A percentile compares a stretch with the other conserved stretches of the same genome.
Evolutionary conservation across 2,888 invertebrate genomes (phyloP).

Genomic region (Ophraella communa): DNA sequence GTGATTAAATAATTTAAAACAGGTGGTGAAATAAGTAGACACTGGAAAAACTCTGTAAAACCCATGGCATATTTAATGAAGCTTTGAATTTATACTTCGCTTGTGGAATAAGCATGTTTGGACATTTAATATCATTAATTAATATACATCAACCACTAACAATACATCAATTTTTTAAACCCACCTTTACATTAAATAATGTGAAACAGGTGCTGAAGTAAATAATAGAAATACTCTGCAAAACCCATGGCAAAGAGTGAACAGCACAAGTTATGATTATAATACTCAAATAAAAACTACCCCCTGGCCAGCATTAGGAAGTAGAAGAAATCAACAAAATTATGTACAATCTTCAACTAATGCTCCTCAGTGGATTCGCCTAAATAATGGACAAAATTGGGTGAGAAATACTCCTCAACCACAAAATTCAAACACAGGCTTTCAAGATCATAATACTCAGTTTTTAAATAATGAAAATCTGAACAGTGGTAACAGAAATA

Average conservation of each 20-base stretch:
- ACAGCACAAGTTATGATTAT: conserved; percentile 9
- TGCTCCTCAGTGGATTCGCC: conserved; percentile 29
- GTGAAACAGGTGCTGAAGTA: conserved; percentile 19
- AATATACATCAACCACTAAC: background rate
- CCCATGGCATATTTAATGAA: too few relatives aligned
- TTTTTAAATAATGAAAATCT: conserved; percentile 31
- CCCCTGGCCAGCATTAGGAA: conserved; percentile 48
- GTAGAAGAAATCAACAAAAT: conserved; percentile 27
- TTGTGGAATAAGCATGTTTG: background rate
- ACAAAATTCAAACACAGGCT: conserved; percentile 5
- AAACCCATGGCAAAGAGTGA: conserved; percentile 24
- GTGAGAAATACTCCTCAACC: conserved; percentile 30
- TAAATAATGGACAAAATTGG: conserved; percentile 33
- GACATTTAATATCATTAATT: background rate
- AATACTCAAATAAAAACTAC: conserved; percentile 37
- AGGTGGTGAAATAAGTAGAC: too few relatives aligned
- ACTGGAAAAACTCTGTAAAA: too few relatives aligned
- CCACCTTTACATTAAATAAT: background rate
- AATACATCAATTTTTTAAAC: background rate
- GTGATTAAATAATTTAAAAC: too few relatives aligned
- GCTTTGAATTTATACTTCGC: too few relatives aligned
- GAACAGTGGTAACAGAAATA: too few relatives aligned
- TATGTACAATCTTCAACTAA: conserved; percentile 19
- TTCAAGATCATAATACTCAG: conserved; percentile 17
- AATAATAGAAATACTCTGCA: conserved; percentile 15